Percentiles rank a stretch among this genome's conserved stretches.
Evolutionary conservation across 2,797 vertebrate genomes (phyloP).

Genomic region (Lycodopsis pacificus): DNA sequence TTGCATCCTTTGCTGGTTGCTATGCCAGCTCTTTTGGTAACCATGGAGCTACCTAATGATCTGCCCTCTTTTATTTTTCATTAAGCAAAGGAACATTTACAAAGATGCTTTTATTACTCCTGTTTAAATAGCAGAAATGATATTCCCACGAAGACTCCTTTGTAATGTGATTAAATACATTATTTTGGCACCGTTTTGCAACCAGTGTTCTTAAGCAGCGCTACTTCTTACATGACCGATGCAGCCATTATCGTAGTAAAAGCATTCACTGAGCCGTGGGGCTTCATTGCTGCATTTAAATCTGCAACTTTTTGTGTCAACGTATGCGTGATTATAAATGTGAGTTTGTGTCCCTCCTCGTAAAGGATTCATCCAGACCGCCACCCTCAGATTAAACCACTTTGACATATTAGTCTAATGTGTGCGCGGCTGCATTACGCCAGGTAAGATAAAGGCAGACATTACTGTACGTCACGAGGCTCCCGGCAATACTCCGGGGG

Average conservation of each 20-base stretch:
- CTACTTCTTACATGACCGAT: background rate
- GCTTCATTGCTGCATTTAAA: slow-evolving; percentile 10
- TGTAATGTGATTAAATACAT: background rate
- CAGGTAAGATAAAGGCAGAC: slow-evolving; percentile 45
- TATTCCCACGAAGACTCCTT: background rate
- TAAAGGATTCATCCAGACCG: slow-evolving; percentile 22
- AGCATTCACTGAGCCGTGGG: background rate
- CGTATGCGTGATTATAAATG: slow-evolving; percentile 14
- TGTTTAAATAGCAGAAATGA: background rate
- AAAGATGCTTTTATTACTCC: slow-evolving; percentile 15
- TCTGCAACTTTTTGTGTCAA: background rate
- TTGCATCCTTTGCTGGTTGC: slow-evolving; percentile 10
- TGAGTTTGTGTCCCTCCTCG: slow-evolving; percentile 4
- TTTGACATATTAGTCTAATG: slow-evolving; percentile 34
- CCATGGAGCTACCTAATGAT: background rate
- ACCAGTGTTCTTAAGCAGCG: background rate
- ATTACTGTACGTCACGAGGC: slow-evolving; percentile 46
- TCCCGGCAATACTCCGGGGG: slow-evolving; percentile 32
- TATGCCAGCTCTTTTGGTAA: slow-evolving; percentile 20
- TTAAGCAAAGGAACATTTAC: background rate
- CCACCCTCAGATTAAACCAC: slow-evolving; percentile 5
- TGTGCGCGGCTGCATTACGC: slow-evolving; percentile 23
- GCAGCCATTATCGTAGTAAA: background rate
- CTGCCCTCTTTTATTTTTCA: background rate
- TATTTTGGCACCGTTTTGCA: slow-evolving; percentile 8